Evolutionary conservation across 2,113 vertebrate species (phyloP).

Genomic region (Upupa epops): DNA sequence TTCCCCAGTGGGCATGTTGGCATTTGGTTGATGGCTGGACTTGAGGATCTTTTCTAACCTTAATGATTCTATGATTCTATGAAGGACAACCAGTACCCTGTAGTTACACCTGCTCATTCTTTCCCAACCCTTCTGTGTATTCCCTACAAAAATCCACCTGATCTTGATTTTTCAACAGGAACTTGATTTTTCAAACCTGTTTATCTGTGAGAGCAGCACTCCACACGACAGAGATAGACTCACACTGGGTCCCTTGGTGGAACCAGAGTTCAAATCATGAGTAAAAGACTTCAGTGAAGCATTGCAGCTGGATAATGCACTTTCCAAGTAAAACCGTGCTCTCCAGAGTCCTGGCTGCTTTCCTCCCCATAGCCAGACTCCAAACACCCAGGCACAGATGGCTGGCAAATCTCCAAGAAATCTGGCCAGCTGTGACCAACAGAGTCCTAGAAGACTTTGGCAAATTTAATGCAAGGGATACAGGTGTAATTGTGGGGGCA

Average conservation of each 20-base stretch:
- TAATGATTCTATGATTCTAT: too few relatives aligned
- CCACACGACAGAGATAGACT: not conserved
- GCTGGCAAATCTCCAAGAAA: not conserved
- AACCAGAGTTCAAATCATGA: not conserved
- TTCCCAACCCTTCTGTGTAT: not conserved
- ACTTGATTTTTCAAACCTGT: not conserved
- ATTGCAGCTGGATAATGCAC: not conserved
- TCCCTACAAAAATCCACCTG: not conserved
- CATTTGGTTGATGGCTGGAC: too few relatives aligned
- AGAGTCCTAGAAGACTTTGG: not conserved
- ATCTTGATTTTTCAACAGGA: too few relatives aligned
- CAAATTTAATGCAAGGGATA: not conserved
- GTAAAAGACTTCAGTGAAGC: not conserved
- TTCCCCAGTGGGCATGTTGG: too few relatives aligned
- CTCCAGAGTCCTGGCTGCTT: not conserved
- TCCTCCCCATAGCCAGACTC: not conserved
- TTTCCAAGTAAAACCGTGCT: not conserved
- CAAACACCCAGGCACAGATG: not conserved
- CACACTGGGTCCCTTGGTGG: fast-evolving
- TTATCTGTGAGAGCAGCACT: not conserved
- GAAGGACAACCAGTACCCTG: not conserved
- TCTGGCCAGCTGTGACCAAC: not conserved
- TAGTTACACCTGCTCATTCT: fast-evolving
- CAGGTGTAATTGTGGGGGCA: not conserved
- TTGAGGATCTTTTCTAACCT: too few relatives aligned